Percentiles rank a stretch among this genome's conserved stretches.
These are phyloP conservation scores for Cossypha polioptera DNA, from an alignment of 2,797 vertebrate species.

Conservation along the genomic window DNA sequence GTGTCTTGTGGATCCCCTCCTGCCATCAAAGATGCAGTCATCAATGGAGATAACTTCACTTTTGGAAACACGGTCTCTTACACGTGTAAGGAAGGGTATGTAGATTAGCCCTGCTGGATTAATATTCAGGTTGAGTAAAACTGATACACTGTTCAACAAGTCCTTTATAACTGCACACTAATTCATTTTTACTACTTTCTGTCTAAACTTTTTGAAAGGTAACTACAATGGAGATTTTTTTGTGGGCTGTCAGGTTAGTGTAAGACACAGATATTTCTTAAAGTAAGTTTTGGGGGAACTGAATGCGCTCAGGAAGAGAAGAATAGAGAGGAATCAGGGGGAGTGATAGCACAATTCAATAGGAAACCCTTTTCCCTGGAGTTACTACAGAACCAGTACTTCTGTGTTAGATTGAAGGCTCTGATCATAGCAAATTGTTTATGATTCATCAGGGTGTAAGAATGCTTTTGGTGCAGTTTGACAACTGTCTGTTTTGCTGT, in stretches of 20 bases:
- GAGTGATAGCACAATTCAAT: neutral
- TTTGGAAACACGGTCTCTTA: slow-evolving; percentile 88
- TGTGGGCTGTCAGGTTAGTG: neutral
- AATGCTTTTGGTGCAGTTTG: neutral
- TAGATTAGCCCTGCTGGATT: neutral
- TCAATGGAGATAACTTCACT: slow-evolving; percentile 84
- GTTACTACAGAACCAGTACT: neutral
- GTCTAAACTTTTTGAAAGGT: neutral
- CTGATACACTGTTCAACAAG: neutral
- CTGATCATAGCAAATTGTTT: neutral
- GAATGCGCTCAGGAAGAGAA: neutral
- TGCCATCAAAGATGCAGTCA: slow-evolving; percentile 81
- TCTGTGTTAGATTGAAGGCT: neutral
- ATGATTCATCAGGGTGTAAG: neutral
- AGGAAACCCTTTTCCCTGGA: neutral
- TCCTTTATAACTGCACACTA: neutral
- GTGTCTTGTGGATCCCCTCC: slow-evolving; percentile 87
- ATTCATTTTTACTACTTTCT: neutral
- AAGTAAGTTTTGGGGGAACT: neutral
- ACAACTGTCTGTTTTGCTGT: neutral
- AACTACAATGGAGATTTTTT: neutral
- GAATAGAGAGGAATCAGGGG: neutral
- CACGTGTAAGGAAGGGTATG: slow-evolving; percentile 94
- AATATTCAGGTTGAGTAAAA: neutral
- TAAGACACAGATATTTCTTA: neutral